Percentiles rank a stretch among this genome's conserved stretches.
phyloP scores from a whole-genome alignment of 2,888 invertebrate species.

The Latrodectus elegans region DNA sequence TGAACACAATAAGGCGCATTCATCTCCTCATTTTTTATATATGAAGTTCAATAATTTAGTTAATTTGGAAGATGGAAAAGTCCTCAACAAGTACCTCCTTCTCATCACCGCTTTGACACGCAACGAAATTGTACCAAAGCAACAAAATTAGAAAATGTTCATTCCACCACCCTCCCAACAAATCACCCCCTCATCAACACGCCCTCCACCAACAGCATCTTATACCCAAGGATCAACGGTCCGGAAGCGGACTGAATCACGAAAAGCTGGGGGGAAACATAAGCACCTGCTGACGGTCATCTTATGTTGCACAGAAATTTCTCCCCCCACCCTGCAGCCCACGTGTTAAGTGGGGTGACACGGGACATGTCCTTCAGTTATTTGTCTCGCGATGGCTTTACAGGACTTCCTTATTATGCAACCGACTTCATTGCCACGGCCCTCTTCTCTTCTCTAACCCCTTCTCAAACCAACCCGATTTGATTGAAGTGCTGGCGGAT shows the following conservation, averaged over 20 bases:
- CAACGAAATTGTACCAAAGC: not conserved
- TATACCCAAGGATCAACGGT: conserved; percentile 4
- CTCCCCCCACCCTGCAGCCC: not conserved
- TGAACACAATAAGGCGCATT: not conserved
- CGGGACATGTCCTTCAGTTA: conserved; percentile 7
- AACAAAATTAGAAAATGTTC: not conserved
- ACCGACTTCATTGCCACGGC: not conserved
- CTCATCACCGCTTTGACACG: not conserved
- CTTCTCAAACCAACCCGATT: not conserved
- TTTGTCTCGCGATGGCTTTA: conserved; percentile 19
- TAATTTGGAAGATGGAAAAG: not conserved
- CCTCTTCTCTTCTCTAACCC: not conserved
- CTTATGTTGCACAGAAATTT: not conserved
- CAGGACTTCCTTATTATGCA: conserved; percentile 43
- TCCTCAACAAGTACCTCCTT: not conserved
- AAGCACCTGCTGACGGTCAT: conserved; percentile 19
- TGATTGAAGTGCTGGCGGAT: conserved; percentile 38
- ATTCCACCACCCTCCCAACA: not conserved
- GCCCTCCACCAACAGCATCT: not conserved
- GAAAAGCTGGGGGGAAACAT: not conserved
- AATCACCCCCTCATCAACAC: not conserved
- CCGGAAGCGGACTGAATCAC: conserved; percentile 4
- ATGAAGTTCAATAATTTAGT: not conserved
- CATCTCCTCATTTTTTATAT: not conserved
- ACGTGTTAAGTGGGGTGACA: not conserved